Evolutionary conservation across 2,113 vertebrate species (phyloP).

Genomic region (Prunella himalayana): DNA sequence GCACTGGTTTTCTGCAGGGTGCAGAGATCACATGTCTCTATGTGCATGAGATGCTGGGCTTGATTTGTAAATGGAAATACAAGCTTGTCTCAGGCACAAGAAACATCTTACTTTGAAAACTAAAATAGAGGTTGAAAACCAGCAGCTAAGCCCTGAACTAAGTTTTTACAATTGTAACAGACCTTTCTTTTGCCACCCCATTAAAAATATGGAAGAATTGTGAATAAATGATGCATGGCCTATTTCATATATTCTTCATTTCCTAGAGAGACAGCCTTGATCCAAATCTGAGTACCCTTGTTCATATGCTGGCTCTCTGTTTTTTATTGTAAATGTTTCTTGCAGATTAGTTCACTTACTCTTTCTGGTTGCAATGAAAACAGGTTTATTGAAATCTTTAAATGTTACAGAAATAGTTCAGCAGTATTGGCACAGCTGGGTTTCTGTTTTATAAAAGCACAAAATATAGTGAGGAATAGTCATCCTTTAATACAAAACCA

Average conservation of each 20-base stretch:
- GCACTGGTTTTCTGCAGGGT: conserved; percentile 26
- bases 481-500: not conserved
- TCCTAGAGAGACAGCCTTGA: not conserved
- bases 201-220: not conserved
- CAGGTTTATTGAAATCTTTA: not conserved
- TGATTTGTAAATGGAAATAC: not conserved
- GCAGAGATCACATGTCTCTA: conserved; percentile 27
- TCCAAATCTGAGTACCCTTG: not conserved
- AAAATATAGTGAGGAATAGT: not conserved
- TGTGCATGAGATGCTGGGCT: not conserved
- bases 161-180: not conserved
- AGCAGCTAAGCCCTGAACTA: not conserved
- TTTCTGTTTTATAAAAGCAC: not conserved
- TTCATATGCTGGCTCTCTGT: not conserved
- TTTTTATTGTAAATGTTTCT: not conserved
- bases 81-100: not conserved
- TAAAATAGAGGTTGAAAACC: not conserved
- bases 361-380: not conserved
- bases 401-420: not conserved
- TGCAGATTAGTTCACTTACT: not conserved
- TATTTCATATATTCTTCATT: not conserved
- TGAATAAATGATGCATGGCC: not conserved
- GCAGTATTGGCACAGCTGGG: conserved; percentile 16
- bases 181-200: not conserved
- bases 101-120: not conserved